A percentile compares a stretch with the other conserved stretches of the same genome.
Conservation (phyloP, 2,888 invertebrate species). For the Pseudococcus jackbeardsleyi region DNA sequence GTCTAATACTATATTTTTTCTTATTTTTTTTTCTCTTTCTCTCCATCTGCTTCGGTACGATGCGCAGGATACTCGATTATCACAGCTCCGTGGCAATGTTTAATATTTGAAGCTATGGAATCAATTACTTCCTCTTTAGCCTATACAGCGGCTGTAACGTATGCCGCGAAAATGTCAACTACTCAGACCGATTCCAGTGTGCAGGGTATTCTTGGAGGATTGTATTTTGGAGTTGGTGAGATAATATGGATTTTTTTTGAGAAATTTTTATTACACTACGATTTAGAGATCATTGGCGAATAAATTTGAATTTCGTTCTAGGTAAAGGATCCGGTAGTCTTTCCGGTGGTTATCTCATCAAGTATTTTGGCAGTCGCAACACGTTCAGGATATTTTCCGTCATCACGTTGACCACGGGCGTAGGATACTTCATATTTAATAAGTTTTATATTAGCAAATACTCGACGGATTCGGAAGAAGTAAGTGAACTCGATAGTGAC, state of each 20-base stretch:
- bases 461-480: constrained; percentile 63
- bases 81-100: constrained; percentile 82
- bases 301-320: constrained; percentile 69
- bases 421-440: constrained; percentile 80
- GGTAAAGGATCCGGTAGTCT: constrained; percentile 83
- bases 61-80: constrained; percentile 79
- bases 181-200: constrained; percentile 82
- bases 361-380: constrained; percentile 78
- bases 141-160: constrained; percentile 83
- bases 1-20: not conserved
- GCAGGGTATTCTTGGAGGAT: constrained; percentile 82
- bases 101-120: constrained; percentile 83
- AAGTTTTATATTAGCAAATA: constrained; percentile 70
- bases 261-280: not conserved
- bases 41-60: not conserved
- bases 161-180: constrained; percentile 81
- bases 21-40: not conserved
- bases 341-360: constrained; percentile 82
- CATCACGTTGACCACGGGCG: constrained; percentile 76
- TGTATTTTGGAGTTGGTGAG: constrained; percentile 85
- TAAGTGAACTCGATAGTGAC: not conserved
- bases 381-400: constrained; percentile 81
- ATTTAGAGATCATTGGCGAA: not conserved
- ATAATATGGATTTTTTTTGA: not conserved
- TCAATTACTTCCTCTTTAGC: constrained; percentile 82